Evolutionary conservation across 1,140 invertebrate species (phyloP), one percentile per base, ranked within the genome.

Genomic region (Leptonema lineaticorne): DNA sequence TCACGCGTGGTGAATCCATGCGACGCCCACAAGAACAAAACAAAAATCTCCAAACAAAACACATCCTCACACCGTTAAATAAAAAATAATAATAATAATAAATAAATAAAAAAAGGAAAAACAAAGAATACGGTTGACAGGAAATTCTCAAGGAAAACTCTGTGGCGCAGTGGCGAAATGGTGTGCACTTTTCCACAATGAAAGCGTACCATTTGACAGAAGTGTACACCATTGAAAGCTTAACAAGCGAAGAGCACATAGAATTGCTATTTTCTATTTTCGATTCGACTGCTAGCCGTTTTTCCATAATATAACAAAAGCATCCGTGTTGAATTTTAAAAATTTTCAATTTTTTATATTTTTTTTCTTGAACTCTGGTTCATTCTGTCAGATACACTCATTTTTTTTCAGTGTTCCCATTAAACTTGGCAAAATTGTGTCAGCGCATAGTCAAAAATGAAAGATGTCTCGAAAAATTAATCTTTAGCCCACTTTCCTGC

Each of bases 1-100:
- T 64, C 62, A 64, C 62, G 62, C 62, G 62, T 64, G 22, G 62
- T 30, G 45, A 48, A 33, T 53, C 62, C 62, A 50, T 30, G 45
- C 62, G 62, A 50, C 62, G 62, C 62, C 62, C 62, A 64, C 62
- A 50, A 64, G 62, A 64, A 18, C 62, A 45, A 64, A 64, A 64
- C 62, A 64, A 64, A 64, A 64, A 64, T 64, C 46, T 64, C 62
- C n/a, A 50, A 64, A 64, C 62, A 64, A 64, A 64, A 64, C 46
- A 64, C 45, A 29, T 14, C 62, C 59, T 62, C 59, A 62, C 46
- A 64, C 62, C 62, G 46, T 64, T 50, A 64, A 64, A 64, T 64
- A 50, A 64, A 64, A 64, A n/a, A n/a, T n/a, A n/a, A n/a, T n/a
- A n/a, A n/a, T n/a, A n/a, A n/a, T n/a, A n/a, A 64, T 64, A 64